phyloP scores from a whole-genome alignment of 2,113 vertebrate genomes.

The Tachuris rubrigastra region DNA sequence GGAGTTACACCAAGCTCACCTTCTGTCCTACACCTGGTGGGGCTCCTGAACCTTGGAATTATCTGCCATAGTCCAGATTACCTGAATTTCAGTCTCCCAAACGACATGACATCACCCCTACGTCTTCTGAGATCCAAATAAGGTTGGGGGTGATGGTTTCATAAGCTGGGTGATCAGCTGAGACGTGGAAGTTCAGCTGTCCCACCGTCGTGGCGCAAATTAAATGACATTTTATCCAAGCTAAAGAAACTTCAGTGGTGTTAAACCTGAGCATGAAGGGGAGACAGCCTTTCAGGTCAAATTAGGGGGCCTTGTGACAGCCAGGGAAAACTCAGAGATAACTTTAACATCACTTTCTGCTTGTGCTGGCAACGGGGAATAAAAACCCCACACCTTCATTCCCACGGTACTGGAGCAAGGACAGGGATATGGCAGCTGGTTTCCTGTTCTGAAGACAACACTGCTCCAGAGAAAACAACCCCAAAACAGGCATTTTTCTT shows the following conservation, averaged over 20 bases:
- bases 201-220: not conserved
- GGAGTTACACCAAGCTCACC: not conserved
- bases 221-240: not conserved
- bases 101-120: not conserved
- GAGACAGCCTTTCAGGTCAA: not conserved
- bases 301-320: not conserved
- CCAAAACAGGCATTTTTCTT: not conserved
- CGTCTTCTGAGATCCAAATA: not conserved
- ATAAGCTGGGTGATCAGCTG: not conserved
- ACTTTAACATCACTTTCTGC: not conserved
- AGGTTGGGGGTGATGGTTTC: not conserved
- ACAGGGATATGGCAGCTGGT: not conserved
- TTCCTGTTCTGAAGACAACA: not conserved
- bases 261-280: not conserved
- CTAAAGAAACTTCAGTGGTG: not conserved
- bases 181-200: rapidly evolving
- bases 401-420: not conserved
- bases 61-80: not conserved
- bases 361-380: not conserved
- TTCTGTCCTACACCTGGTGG: not conserved
- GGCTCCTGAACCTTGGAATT: not conserved
- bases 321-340: not conserved
- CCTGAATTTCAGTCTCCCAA: not conserved
- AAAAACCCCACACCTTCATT: not conserved
- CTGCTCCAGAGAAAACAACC: not conserved